These are phyloP conservation scores for Muntiacus reevesi DNA, from an alignment of 2,113 vertebrate genomes.

Conservation along the genomic window DNA sequence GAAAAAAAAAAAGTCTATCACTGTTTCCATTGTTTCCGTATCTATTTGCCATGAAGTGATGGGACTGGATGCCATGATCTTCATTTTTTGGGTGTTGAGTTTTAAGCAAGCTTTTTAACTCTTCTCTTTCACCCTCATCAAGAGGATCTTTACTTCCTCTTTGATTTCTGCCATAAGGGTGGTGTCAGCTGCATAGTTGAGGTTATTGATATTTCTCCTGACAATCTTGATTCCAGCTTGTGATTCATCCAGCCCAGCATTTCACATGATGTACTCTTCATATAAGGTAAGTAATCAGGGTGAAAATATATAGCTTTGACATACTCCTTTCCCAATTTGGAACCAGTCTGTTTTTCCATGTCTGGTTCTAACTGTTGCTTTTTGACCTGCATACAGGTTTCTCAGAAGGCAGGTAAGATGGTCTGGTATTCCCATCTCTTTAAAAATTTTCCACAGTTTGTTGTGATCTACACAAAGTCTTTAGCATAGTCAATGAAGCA, in stretches of 20 bases:
- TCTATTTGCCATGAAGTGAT: neutral
- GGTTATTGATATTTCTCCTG: neutral
- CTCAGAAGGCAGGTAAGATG: neutral
- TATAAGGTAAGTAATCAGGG: neutral
- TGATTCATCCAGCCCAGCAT: neutral
- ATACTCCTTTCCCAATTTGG: neutral
- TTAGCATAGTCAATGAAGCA: neutral
- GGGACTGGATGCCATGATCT: neutral
- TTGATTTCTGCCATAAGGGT: neutral
- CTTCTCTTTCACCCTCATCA: neutral
- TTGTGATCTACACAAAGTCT: neutral
- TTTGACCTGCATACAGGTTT: neutral
- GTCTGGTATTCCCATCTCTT: neutral
- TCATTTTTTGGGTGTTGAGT: neutral
- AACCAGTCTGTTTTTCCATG: neutral
- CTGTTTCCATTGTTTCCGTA: neutral
- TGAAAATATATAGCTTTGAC: neutral
- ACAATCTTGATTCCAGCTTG: neutral
- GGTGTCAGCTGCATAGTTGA: neutral
- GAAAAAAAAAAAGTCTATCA: neutral
- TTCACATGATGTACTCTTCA: neutral
- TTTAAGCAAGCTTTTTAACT: neutral
- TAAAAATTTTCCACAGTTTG: neutral
- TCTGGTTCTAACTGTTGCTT: neutral
- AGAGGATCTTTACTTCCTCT: neutral